These are phyloP conservation scores for Peromyscus eremicus DNA, from an alignment of 2,797 vertebrate genomes.

Conservation along the genomic window DNA sequence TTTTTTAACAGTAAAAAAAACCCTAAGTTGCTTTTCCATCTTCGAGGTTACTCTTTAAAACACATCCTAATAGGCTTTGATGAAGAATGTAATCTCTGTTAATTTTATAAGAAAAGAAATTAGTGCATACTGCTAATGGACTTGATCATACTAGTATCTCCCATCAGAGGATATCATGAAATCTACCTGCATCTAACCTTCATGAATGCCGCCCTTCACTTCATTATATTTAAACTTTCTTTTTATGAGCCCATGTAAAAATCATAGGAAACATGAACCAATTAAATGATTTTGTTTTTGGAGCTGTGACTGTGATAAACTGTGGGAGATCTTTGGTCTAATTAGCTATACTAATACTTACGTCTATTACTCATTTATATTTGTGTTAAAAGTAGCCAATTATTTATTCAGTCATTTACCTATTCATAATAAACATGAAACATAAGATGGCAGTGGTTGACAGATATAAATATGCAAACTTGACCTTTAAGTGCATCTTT, in stretches of 20 bases:
- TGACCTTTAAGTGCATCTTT: not conserved
- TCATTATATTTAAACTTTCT: conserved; percentile 8
- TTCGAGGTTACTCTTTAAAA: not conserved
- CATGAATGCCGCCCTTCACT: not conserved
- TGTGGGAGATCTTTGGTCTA: conserved; percentile 5
- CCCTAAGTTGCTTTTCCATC: not conserved
- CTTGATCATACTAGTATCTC: not conserved
- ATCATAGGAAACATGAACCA: not conserved
- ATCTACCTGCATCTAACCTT: not conserved
- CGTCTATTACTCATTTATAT: not conserved
- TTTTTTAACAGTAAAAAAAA: conserved; percentile 14
- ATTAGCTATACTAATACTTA: conserved; percentile 48
- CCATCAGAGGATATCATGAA: not conserved
- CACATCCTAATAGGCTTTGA: not conserved
- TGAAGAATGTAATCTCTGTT: not conserved
- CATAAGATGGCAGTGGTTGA: not conserved
- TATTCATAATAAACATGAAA: not conserved
- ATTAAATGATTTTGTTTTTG: conserved; percentile 38
- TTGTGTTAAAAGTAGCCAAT: conserved; percentile 23
- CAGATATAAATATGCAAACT: not conserved
- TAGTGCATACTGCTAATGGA: not conserved
- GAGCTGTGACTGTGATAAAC: not conserved
- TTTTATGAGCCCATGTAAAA: not conserved
- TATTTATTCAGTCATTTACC: conserved; percentile 51
- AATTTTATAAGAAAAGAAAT: not conserved